A percentile compares a stretch with the other conserved stretches of the same genome.
Conservation (phyloP, 2,113 vertebrate genomes). For the Rana temporaria region DNA sequence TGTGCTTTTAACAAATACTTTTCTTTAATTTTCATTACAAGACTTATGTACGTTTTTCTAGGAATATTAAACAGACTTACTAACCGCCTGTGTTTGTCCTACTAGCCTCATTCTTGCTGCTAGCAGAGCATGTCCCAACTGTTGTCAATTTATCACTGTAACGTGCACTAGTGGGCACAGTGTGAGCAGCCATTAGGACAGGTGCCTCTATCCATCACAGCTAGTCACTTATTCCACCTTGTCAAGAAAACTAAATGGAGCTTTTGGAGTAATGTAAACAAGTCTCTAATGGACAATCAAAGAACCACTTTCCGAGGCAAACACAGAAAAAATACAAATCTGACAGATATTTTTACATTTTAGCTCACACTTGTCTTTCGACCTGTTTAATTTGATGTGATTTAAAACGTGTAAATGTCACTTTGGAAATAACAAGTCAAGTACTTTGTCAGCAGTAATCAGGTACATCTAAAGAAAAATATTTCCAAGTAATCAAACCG, state of each 20-base stretch:
- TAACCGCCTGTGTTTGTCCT: conserved; percentile 87
- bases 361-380: conserved; percentile 65
- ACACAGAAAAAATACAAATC: conserved; percentile 72
- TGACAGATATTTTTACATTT: conserved; percentile 73
- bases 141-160: conserved; percentile 99
- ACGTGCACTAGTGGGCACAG: conserved; percentile 99
- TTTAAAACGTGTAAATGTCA: conserved; percentile 62
- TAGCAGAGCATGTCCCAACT: conserved; percentile 96
- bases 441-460: conserved; percentile 40
- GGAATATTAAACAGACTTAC: conserved; percentile 82
- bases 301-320: conserved; percentile 83
- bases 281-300: conserved; percentile 96
- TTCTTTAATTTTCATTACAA: conserved; percentile 69
- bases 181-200: conserved; percentile 99
- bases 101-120: conserved; percentile 93
- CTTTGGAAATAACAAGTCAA: conserved; percentile 56
- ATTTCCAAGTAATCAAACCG: too few relatives aligned
- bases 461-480: too few relatives aligned
- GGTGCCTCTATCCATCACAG: conserved; percentile 99
- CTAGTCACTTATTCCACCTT: conserved; percentile 98
- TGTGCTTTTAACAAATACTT: conserved; percentile 73
- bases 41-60: conserved; percentile 77
- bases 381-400: conserved; percentile 65
- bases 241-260: conserved; percentile 97
- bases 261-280: conserved; percentile 99